Conservation (phyloP, 2,113 vertebrate species). For the Anguilla rostrata region DNA sequence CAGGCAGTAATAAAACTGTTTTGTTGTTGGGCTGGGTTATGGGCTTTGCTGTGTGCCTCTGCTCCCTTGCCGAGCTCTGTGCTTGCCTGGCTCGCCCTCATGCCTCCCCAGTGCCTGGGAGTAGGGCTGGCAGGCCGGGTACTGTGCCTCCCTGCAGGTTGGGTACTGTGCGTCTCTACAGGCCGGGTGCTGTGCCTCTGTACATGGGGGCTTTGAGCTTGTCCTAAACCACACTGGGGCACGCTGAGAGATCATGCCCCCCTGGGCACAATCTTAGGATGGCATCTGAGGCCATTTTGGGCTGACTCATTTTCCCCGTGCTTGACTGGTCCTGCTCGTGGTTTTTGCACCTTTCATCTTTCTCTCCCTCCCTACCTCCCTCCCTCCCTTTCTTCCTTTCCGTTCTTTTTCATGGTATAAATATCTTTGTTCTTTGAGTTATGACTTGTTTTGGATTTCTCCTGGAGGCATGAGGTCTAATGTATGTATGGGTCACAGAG, state of each 20-base stretch:
- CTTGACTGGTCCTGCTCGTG: not conserved
- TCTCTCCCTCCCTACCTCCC: not conserved
- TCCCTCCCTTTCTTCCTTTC: not conserved
- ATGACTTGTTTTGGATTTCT: conserved; percentile 22
- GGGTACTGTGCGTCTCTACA: too few relatives aligned
- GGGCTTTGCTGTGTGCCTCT: conserved; percentile 45
- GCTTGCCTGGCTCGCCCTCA: not conserved
- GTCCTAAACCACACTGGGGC: not conserved
- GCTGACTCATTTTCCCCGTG: not conserved
- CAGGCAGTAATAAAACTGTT: not conserved
- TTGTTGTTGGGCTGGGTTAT: conserved; percentile 58
- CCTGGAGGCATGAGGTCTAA: conserved; percentile 28
- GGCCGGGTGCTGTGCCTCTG: conserved; percentile 8
- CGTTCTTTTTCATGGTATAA: not conserved
- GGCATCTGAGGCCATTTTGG: not conserved
- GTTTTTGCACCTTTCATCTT: not conserved
- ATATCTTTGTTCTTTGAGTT: not conserved
- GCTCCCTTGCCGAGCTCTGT: conserved; percentile 40
- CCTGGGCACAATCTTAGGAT: not conserved
- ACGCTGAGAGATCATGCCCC: not conserved
- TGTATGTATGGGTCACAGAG: conserved; percentile 14
- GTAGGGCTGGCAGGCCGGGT: conserved; percentile 4
- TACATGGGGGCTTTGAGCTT: not conserved
- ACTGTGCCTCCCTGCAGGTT: too few relatives aligned
- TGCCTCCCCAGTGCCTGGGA: not conserved